Evolutionary conservation across 23 tunicate genomes (phyloP).

Genomic region (Trididemnum miniatum): DNA sequence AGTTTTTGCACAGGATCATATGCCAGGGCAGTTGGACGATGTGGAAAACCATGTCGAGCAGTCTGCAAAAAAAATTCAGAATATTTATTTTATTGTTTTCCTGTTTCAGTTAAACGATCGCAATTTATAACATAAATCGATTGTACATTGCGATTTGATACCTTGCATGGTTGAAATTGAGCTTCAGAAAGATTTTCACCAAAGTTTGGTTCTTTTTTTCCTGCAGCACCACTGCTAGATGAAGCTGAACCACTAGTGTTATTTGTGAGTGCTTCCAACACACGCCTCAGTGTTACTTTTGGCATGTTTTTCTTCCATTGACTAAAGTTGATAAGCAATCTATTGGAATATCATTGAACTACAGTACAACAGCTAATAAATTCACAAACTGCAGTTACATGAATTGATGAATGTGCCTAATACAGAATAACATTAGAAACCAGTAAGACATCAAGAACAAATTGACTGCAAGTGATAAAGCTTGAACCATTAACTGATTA

Average conservation of each 20-base stretch:
- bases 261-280: slow-evolving; percentile 26
- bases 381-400: no score
- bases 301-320: slow-evolving; percentile 27
- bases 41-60: slow-evolving; percentile 80
- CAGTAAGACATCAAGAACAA: no score
- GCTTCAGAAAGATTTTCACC: slow-evolving; percentile 49
- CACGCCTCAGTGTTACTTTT: slow-evolving; percentile 52
- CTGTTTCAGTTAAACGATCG: neutral
- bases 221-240: neutral
- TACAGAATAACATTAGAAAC: no score
- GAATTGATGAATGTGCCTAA: no score
- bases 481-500: no score
- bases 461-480: no score
- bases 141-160: neutral
- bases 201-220: slow-evolving; percentile 48
- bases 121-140: neutral
- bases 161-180: slow-evolving; percentile 72
- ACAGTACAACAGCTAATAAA: no score
- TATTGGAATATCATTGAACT: no score
- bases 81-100: neutral
- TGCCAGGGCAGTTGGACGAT: slow-evolving; percentile 61
- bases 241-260: neutral
- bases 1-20: slow-evolving; percentile 85
- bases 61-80: slow-evolving; percentile 33
- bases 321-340: no score